Conservation (phyloP, 2,113 vertebrate genomes). For the Blennius ocellaris region DNA sequence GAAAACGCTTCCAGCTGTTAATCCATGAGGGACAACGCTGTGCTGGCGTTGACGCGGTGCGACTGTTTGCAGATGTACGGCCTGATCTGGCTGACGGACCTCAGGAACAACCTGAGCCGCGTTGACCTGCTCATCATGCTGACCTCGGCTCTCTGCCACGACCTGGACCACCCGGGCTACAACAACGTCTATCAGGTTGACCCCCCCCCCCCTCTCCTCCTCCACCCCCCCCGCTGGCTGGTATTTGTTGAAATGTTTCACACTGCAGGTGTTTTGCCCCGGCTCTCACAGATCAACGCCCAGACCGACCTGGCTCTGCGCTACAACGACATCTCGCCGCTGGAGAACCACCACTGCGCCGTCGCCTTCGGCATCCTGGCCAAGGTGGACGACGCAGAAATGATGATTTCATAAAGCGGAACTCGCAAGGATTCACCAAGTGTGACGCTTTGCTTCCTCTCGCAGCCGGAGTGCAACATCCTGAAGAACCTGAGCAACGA, state of each 20-base stretch:
- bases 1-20: too few relatives aligned
- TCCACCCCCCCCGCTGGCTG: too few relatives aligned
- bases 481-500: conserved; percentile 71
- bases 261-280: too few relatives aligned
- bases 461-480: conserved; percentile 89
- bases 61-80: conserved; percentile 65
- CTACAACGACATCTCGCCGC: conserved; percentile 79
- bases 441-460: too few relatives aligned
- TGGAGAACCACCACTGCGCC: conserved; percentile 79
- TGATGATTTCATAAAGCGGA: too few relatives aligned
- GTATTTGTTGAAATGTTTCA: too few relatives aligned
- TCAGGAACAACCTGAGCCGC: conserved; percentile 41
- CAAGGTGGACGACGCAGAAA: conserved; percentile 25
- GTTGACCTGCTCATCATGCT: conserved; percentile 66
- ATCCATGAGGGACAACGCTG: too few relatives aligned
- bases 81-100: conserved; percentile 69
- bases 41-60: too few relatives aligned
- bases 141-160: conserved; percentile 72
- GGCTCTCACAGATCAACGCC: conserved; percentile 70
- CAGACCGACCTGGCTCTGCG: conserved; percentile 75
- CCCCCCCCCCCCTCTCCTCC: accelerated
- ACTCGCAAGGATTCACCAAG: too few relatives aligned
- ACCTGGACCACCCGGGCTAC: conserved; percentile 73
- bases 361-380: conserved; percentile 86
- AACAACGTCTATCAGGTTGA: conserved; percentile 71